These are phyloP conservation scores for Xanthia icteritia DNA, from an alignment of 2,888 invertebrate species.

Conservation along the genomic window DNA sequence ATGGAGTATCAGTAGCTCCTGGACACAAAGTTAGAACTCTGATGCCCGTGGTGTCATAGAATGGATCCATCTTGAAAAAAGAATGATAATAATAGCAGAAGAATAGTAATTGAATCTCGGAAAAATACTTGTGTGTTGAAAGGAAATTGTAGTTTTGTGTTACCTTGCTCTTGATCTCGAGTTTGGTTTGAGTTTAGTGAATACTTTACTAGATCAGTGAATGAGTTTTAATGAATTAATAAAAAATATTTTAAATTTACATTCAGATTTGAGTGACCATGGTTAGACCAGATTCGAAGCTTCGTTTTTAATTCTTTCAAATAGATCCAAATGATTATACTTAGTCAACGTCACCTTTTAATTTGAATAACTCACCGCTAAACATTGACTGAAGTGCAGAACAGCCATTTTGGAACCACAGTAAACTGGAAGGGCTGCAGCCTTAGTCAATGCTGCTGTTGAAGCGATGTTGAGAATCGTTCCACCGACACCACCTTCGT, in stretches of 20 bases:
- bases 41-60: conserved; percentile 69
- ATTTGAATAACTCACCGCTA: conserved; percentile 16
- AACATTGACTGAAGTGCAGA: conserved; percentile 53
- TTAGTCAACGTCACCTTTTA: not conserved
- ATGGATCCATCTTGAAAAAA: conserved; percentile 69
- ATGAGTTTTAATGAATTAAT: not conserved
- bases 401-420: conserved; percentile 69
- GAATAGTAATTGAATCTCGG: not conserved
- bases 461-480: conserved; percentile 78
- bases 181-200: not conserved
- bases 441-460: conserved; percentile 62
- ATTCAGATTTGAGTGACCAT: too few relatives aligned
- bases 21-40: conserved; percentile 72
- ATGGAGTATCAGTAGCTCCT: conserved; percentile 73
- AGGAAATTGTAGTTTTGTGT: too few relatives aligned
- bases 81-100: not conserved
- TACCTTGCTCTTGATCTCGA: too few relatives aligned
- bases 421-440: conserved; percentile 70
- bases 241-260: not conserved
- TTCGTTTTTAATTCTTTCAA: too few relatives aligned
- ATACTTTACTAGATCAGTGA: not conserved
- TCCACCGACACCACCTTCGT: conserved; percentile 75
- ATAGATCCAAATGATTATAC: not conserved
- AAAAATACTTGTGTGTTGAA: not conserved
- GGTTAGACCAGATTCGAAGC: not conserved